A percentile compares a stretch with the other conserved stretches of the same genome.
Conservation (phyloP, 2,797 vertebrate species). For the Apodemus agrarius region DNA sequence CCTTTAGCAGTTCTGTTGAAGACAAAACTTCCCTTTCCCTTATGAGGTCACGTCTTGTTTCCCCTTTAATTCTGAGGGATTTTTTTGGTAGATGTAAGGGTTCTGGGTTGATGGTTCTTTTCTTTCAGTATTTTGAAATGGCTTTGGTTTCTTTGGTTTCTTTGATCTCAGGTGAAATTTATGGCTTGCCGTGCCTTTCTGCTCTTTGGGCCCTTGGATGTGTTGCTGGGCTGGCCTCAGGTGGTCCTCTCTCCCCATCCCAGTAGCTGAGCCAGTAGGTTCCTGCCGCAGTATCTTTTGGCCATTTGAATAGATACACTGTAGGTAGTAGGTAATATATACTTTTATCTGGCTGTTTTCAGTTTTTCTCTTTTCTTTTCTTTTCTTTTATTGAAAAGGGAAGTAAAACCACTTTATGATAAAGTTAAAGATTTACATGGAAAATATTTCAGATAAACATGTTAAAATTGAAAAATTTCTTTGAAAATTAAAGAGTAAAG, state of each 20-base stretch:
- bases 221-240: background rate
- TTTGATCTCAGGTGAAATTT: background rate
- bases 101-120: background rate
- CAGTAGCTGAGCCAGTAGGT: background rate
- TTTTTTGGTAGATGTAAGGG: background rate
- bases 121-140: background rate
- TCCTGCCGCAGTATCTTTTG: background rate
- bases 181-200: background rate
- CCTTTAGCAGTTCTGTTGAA: background rate
- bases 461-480: too few species aligned
- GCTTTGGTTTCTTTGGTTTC: background rate
- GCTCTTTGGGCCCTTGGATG: background rate
- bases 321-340: background rate
- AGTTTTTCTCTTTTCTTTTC: background rate
- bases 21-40: background rate
- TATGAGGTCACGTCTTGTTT: background rate
- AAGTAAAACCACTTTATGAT: too few species aligned
- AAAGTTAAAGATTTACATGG: too few species aligned
- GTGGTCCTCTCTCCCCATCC: background rate
- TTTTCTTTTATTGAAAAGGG: too few species aligned
- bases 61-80: background rate
- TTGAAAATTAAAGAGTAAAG: too few species aligned
- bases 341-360: background rate
- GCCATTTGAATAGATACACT: background rate
- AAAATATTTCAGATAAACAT: too few species aligned